Percentiles rank a stretch among this genome's conserved stretches.
These are phyloP conservation scores for Exaiptasia diaphana DNA, from an alignment of 64 coral and sea anemone genomes.

Conservation along the genomic window DNA sequence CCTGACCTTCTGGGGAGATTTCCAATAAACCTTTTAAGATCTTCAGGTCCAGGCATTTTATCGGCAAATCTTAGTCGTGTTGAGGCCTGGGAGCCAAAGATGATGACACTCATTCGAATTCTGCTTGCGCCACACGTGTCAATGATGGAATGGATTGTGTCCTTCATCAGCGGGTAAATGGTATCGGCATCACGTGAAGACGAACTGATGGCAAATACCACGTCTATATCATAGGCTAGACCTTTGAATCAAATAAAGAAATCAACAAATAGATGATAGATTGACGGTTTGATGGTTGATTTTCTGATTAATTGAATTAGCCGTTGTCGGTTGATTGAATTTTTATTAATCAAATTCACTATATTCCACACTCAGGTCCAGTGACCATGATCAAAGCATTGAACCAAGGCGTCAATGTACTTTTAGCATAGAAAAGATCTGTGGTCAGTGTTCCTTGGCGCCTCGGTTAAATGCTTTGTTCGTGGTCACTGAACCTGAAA, in stretches of 20 bases:
- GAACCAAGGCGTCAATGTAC: neutral
- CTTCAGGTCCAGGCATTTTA: neutral
- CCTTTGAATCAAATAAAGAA: neutral
- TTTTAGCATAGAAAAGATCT: neutral
- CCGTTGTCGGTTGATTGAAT: neutral
- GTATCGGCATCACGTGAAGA: slow-evolving; percentile 30
- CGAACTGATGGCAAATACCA: slow-evolving; percentile 74
- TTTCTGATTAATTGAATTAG: neutral
- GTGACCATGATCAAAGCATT: neutral
- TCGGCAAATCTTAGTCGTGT: slow-evolving; percentile 31
- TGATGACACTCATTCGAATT: slow-evolving; percentile 63
- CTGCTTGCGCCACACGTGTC: slow-evolving; percentile 45
- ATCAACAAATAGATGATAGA: neutral
- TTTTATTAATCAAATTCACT: neutral
- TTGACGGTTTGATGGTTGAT: neutral
- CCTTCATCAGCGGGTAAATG: slow-evolving; percentile 60
- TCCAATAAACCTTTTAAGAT: slow-evolving; percentile 38
- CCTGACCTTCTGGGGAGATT: slow-evolving; percentile 9
- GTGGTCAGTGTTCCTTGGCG: too few relatives aligned
- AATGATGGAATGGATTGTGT: slow-evolving; percentile 41
- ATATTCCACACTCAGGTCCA: neutral
- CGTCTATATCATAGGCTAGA: slow-evolving; percentile 31
- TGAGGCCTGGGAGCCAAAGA: slow-evolving; percentile 59
- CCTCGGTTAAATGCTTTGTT: too few relatives aligned
- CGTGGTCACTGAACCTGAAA: neutral